Percentiles rank a stretch among this genome's conserved stretches.
Evolutionary conservation across 2,888 invertebrate species (phyloP).

Genomic region (Pammene aurita): DNA sequence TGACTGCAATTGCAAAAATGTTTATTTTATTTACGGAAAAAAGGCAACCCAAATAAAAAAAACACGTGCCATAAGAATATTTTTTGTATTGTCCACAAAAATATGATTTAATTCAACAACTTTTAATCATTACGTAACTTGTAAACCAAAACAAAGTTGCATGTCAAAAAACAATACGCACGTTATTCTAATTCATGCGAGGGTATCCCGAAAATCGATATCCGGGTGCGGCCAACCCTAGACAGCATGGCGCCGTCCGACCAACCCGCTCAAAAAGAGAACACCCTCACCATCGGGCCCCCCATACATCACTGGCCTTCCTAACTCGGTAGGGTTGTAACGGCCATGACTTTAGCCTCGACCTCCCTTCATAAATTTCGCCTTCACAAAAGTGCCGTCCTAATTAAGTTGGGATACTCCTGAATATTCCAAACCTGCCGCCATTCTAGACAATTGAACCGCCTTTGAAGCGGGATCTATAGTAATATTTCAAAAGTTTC

Average conservation of each 20-base stretch:
- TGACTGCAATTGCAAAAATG: conserved; percentile 3
- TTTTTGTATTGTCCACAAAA: no score
- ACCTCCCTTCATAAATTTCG: conserved; percentile 62
- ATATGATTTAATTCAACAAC: neutral
- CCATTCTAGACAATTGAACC: conserved; percentile 49
- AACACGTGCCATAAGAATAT: conserved; percentile 33
- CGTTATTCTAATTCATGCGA: conserved; percentile 48
- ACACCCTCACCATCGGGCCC: conserved; percentile 61
- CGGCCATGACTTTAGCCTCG: conserved; percentile 64
- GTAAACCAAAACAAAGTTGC: conserved; percentile 46
- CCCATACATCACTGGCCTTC: conserved; percentile 67
- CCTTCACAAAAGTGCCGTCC: conserved; percentile 63
- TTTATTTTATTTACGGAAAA: neutral
- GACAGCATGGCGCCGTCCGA: conserved; percentile 70
- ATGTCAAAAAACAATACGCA: conserved; percentile 45
- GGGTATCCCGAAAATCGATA: conserved; percentile 60
- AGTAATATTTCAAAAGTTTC: conserved; percentile 57
- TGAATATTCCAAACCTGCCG: conserved; percentile 64
- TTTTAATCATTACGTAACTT: neutral
- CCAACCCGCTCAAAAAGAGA: conserved; percentile 70
- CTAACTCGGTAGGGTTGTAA: conserved; percentile 57
- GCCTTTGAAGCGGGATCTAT: conserved; percentile 54
- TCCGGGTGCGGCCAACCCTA: conserved; percentile 62
- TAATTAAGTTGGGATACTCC: conserved; percentile 72
- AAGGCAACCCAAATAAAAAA: conserved; percentile 14